Evolutionary conservation across 2,888 invertebrate species (phyloP), one percentile per base, ranked within the genome.

Genomic region (Lagria hirta): DNA sequence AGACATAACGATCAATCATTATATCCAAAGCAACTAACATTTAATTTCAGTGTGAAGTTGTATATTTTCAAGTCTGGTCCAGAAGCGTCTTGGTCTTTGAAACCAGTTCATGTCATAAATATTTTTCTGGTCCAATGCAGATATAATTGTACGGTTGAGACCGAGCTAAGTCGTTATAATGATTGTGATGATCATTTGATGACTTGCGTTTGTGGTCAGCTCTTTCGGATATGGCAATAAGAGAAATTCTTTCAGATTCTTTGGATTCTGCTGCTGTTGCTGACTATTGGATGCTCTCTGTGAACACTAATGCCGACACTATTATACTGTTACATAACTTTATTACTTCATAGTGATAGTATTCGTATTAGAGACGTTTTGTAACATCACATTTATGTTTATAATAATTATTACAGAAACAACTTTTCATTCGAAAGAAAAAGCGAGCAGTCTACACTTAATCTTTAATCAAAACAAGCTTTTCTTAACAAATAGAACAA

Each of bases 1-100:
- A 58, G 58, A 55, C 41, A 56, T 60, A 54, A 58, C 59, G 57
- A 63, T 63, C 62, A 63, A 65, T 65, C 65, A 64, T 62, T 60
- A 61, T 62, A 30, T 24, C 33, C 26, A 24, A n/a, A 58, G 58
- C 60, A 55, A 57, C 57, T 55, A 60, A 58, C 56, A 51, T 61
- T 60, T 58, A 59, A 59, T 58, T 57, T 56, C 51, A 50, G 56
- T 55, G 57, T 57, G 58, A 57, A 59, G 45, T 55, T 52, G 55
- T 57, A 45, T 41, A 54, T 60, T 52, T 51, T 34, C 33, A 45
- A 21, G 35, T 46, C 52, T 47, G 28, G 51, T 48, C 49, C 59
- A 58, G 52, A 46, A 45, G 35, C 44, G 51, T 54, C 44, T 48
- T 56, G 42, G 36, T 23, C 34, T 32, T 35, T 41, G 49, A 40